Base-by-base conservation (phyloP, 2,888 invertebrate genomes). In the Euplexia lucipara region DNA sequence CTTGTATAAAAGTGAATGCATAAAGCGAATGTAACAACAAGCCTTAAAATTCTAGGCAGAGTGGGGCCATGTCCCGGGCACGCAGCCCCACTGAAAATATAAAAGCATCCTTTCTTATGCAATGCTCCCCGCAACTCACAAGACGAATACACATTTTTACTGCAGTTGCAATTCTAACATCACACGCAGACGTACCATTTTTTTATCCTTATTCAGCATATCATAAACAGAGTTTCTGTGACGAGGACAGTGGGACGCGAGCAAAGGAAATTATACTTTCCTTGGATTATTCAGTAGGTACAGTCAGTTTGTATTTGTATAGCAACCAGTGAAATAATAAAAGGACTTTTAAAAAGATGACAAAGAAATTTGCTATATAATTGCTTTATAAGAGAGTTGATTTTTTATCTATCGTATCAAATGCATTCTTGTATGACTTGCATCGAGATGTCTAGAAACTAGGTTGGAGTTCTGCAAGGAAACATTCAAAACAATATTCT, bases 31-130 rank as follows among this genome's bases (percentile, higher is more conserved):
- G 75, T 80, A 85, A 84, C 82, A 82, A 81, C 75, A 74, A 75
- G 73, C 80, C 83, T 85, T 87, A 83, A 86, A 85, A 87, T 85
- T 86, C 82, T 78, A 79, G 77, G 79, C 69, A 75, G 86, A 75
- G 61, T 68, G 67, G 26, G 74, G 65, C 61, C 57, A 67, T 54
- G 74, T 74, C 68, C 52, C 70, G 52, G 65, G 54, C 69, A 66
- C 48, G 75, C 75, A 54, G 30, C 67, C 67, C 63, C 77, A 71
- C 82, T 83, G 83, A 82, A 86, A 88, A 87, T 86, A 87, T 86
- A 87, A 88, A 87, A 83, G 84, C 81, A 67, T 81, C 63, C 73
- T 85, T 86, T 84, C 86, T 86, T 86, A 87, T 86, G 85, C 87
- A 86, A 70, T 76, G 77, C 70, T 70, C 75, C n/a, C n/a, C 73